Evolutionary conservation across 2,888 invertebrate species (phyloP).

Genomic region (Molanna angustata): DNA sequence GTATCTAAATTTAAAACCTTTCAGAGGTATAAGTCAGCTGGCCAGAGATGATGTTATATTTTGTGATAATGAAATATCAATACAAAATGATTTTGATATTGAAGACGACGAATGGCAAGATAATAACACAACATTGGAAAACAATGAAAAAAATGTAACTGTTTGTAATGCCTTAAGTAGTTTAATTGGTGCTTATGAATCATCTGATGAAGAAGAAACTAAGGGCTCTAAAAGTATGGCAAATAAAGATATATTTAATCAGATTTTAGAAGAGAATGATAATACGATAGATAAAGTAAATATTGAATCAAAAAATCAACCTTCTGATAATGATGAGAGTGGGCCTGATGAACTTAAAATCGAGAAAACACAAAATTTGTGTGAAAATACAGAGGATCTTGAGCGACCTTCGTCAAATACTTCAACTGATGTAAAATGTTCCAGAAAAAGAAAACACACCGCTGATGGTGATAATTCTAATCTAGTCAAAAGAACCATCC

Average conservation of each 20-base stretch:
- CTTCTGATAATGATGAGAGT: slow-evolving; percentile 46
- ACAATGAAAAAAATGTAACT: slow-evolving; percentile 34
- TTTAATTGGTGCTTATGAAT: slow-evolving; percentile 57
- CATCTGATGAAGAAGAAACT: slow-evolving; percentile 45
- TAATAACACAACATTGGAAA: slow-evolving; percentile 14
- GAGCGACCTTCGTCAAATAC: background rate
- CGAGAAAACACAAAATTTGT: too few species aligned
- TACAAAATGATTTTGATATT: slow-evolving; percentile 38
- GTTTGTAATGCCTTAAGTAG: slow-evolving; percentile 57
- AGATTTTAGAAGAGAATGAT: too few species aligned
- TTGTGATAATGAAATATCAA: slow-evolving; percentile 32
- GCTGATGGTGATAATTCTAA: background rate
- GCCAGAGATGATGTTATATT: slow-evolving; percentile 36
- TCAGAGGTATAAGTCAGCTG: slow-evolving; percentile 49
- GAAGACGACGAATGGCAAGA: slow-evolving; percentile 45
- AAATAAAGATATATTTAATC: too few species aligned
- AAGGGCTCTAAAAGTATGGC: too few species aligned
- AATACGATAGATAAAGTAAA: too few species aligned
- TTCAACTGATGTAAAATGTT: slow-evolving; percentile 23
- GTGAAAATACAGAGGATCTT: slow-evolving; percentile 8
- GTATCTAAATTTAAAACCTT: slow-evolving; percentile 46
- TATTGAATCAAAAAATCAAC: too few species aligned
- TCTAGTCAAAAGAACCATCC: slow-evolving; percentile 29
- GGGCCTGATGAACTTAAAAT: slow-evolving; percentile 52
- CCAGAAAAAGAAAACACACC: slow-evolving; percentile 26